These are phyloP conservation scores for Sakesphorus luctuosus DNA, from an alignment of 2,113 vertebrate species.

Conservation along the genomic window DNA sequence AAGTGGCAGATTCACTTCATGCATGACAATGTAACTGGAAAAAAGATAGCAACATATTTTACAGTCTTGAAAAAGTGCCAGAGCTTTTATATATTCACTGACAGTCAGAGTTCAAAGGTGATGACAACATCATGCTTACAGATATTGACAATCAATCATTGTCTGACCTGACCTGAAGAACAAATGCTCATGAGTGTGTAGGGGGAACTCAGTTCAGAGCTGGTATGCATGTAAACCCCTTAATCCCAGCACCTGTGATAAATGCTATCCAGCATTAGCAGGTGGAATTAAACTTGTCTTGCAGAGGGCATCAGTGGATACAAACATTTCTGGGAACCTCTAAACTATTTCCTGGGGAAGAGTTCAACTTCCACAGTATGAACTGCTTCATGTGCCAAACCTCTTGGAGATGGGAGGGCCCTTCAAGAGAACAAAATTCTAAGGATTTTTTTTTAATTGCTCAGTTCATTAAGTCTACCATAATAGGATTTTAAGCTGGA, in stretches of 20 bases:
- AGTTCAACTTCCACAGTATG: neutral
- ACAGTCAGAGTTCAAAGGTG: neutral
- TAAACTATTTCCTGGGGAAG: conserved; percentile 18
- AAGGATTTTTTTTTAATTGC: neutral
- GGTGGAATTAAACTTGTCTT: neutral
- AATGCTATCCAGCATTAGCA: neutral
- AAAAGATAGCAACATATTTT: neutral
- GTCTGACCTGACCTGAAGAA: neutral
- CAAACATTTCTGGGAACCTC: neutral
- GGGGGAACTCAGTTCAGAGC: neutral
- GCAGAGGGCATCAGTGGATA: neutral
- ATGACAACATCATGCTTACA: neutral
- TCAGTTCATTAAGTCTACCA: neutral
- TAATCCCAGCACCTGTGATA: conserved; percentile 11
- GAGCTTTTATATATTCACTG: neutral
- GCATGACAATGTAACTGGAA: neutral
- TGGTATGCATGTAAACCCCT: neutral
- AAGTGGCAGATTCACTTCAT: neutral
- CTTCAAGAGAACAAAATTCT: neutral
- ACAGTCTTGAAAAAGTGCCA: neutral
- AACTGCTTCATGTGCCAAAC: neutral
- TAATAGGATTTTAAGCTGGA: neutral
- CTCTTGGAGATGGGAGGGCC: neutral
- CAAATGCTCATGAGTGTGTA: neutral
- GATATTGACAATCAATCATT: neutral